phyloP scores from a whole-genome alignment of 2,797 vertebrate species.

The Apodemus agrarius region DNA sequence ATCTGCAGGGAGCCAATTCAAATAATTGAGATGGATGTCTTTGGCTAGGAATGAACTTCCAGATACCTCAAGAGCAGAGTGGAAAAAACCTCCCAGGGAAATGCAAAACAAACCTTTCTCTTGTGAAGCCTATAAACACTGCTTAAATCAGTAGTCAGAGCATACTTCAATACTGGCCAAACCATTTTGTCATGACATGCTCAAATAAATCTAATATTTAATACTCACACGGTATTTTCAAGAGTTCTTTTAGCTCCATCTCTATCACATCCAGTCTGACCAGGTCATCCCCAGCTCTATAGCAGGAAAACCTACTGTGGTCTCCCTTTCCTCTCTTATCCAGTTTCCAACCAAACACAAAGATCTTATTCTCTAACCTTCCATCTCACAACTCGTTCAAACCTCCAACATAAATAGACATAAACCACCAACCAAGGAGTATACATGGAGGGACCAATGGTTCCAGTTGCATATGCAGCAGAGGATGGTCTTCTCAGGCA shows the following conservation, averaged over 20 bases:
- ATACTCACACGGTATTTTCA: conserved; percentile 31
- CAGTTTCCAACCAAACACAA: too few species aligned
- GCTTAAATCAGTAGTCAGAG: background rate
- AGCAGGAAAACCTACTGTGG: too few species aligned
- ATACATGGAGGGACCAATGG: too few species aligned
- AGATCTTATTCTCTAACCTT: background rate
- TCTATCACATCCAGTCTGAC: too few species aligned
- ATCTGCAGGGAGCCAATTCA: conserved; percentile 78
- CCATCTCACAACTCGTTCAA: background rate
- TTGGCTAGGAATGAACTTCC: conserved; percentile 61
- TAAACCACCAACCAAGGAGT: too few species aligned
- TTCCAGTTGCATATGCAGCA: too few species aligned
- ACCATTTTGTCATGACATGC: conserved; percentile 49
- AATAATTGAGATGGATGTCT: conserved; percentile 72
- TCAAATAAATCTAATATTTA: conserved; percentile 41
- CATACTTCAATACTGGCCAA: background rate
- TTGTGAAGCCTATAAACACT: background rate
- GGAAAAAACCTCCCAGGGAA: conserved; percentile 60
- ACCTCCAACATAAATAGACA: too few species aligned
- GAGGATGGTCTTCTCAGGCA: too few species aligned
- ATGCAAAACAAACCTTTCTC: conserved; percentile 17
- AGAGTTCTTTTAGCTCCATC: background rate
- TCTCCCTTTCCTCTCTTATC: background rate
- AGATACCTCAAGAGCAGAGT: conserved; percentile 37
- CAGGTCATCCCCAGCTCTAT: background rate